These are phyloP conservation scores for Ploceus nigricollis DNA, from an alignment of 2,113 vertebrate species.

Conservation along the genomic window DNA sequence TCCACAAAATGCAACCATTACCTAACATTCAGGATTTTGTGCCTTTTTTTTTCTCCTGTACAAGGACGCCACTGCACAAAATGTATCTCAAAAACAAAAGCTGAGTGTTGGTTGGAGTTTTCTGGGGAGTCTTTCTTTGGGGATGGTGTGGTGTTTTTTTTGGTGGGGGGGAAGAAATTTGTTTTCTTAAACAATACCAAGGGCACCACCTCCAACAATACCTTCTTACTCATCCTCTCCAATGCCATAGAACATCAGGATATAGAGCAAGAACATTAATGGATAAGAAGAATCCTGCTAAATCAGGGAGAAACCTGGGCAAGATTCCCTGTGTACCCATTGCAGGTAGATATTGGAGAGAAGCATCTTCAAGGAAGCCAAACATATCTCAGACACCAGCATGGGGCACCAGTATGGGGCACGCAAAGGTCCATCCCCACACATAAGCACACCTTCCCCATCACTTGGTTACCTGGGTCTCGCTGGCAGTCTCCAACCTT, in stretches of 20 bases:
- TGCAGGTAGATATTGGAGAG: neutral
- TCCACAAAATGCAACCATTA: neutral
- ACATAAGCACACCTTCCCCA: accelerated
- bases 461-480: constrained; percentile 82
- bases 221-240: neutral
- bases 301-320: neutral
- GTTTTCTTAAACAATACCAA: neutral
- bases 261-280: neutral
- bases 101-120: neutral
- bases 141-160: neutral
- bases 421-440: neutral
- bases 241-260: neutral
- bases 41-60: neutral
- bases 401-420: neutral
- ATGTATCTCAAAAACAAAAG: neutral
- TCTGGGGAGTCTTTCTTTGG: neutral
- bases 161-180: accelerated
- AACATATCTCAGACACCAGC: neutral
- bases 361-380: neutral
- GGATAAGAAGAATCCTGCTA: neutral
- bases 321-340: neutral
- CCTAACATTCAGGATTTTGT: neutral
- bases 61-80: neutral
- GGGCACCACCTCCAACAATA: neutral
- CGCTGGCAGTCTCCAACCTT: neutral